Evolutionary conservation across 2,888 invertebrate species (phyloP).

Genomic region (Pseudococcus longispinus): DNA sequence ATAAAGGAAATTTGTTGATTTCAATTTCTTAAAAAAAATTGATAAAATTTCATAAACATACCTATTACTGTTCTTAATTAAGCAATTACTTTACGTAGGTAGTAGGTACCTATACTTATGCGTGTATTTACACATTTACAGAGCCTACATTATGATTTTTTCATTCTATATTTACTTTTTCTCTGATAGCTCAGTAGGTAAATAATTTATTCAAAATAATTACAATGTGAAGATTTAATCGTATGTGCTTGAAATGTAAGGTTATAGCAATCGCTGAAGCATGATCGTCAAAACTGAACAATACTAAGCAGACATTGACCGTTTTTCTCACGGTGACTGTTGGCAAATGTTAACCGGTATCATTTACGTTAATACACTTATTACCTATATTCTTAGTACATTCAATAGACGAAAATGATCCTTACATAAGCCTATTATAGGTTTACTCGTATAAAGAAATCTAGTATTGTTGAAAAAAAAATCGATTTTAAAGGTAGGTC

Average conservation of each 20-base stretch:
- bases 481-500: not conserved
- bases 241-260: not conserved
- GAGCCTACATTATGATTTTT: not conserved
- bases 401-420: not conserved
- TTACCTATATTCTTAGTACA: not conserved
- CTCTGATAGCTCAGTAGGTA: not conserved
- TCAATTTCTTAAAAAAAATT: too few relatives aligned
- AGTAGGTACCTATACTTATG: too few relatives aligned
- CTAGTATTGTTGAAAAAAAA: not conserved
- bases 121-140: not conserved
- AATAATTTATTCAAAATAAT: constrained; percentile 19
- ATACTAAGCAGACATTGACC: constrained; percentile 3
- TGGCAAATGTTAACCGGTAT: not conserved
- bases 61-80: not conserved
- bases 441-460: not conserved
- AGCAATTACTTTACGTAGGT: too few relatives aligned
- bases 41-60: too few relatives aligned
- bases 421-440: not conserved
- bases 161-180: not conserved
- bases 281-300: not conserved
- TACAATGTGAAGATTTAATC: constrained; percentile 4
- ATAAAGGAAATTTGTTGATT: too few relatives aligned
- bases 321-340: not conserved
- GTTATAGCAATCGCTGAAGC: not conserved
- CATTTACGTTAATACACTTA: not conserved